Evolutionary conservation across 1,140 invertebrate genomes (phyloP), one percentile per base, ranked within the genome.

Genomic region (Ceratina australensis): DNA sequence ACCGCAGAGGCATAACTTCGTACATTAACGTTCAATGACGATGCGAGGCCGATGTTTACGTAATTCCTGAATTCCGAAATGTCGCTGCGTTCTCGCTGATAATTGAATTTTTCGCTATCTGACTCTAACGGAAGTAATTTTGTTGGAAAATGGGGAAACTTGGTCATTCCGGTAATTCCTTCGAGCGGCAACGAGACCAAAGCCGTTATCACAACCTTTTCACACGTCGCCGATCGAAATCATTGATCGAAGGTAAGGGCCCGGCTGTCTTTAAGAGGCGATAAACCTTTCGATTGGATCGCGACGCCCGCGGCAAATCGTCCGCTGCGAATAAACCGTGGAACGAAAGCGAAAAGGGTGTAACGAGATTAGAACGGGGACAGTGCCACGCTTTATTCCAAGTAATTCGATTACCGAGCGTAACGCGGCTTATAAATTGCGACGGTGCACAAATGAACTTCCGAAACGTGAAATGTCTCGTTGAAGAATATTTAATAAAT

Each of bases 161-260:
- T 18, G 20, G 42, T 50, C 49, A 24, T 50, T 69, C 20, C 81
- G 78, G 81, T 81, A 78, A 83, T 50, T 67, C 50, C 16, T 18
- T 16, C 20, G 0, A 16, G 16, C 24, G 2, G 15, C 13, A 47
- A 65, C 15, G 20, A 16, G 16, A n/a, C 47, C 47, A 12, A 26
- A 50, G 24, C 16, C 22, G 24, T 54, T 68, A 59, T 77, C 24
- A 12, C 22, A 54, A 68, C 50, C 24, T 18, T 60, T 10, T 42
- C 33, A 42, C 12, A 22, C 42, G 13, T 57, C 24, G 20, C 22
- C n/a, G 67, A 69, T 69, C 67, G 54, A 42, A 28, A 71, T 52
- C 26, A 26, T 54, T 20, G 49, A 42, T 28, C n/a, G 24, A 2
- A 18, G 50, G 33, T 42, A 28, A 68, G 18, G 65, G 65, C 28